Conservation (phyloP, 1,140 invertebrate species). For the Drosophila melanica region DNA sequence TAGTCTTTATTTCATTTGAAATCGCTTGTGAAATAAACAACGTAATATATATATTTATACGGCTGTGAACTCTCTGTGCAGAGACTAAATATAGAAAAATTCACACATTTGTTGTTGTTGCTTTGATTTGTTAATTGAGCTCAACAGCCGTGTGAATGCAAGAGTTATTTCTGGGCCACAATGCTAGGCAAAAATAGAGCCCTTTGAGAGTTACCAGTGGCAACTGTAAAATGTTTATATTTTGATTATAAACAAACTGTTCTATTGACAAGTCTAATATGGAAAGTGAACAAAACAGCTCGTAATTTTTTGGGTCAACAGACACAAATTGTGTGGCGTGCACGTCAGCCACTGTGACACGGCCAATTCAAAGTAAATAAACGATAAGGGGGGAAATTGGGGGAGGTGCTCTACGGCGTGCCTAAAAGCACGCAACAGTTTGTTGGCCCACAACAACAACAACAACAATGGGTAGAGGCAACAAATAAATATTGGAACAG, state of each 20-base stretch:
- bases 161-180: conserved; percentile 8
- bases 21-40: conserved; percentile 48
- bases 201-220: not conserved
- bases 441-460: conserved; percentile 12
- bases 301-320: conserved; percentile 64
- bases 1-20: not conserved
- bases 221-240: conserved; percentile 38
- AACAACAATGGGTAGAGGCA: conserved; percentile 9
- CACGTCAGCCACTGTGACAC: conserved; percentile 38
- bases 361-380: conserved; percentile 24
- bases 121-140: conserved; percentile 58
- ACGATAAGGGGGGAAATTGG: not conserved
- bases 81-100: conserved; percentile 60
- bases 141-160: conserved; percentile 29
- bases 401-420: not conserved
- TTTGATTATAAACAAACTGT: conserved; percentile 19
- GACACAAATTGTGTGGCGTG: conserved; percentile 29
- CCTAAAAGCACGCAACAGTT: conserved; percentile 60
- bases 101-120: conserved; percentile 36
- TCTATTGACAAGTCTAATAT: conserved; percentile 39
- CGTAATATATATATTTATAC: conserved; percentile 55
- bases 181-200: not conserved
- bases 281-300: conserved; percentile 20
- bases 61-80: conserved; percentile 54
- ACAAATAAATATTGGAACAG: conserved; percentile 14